Evolutionary conservation across 2,888 invertebrate genomes (phyloP), one percentile per base, ranked within the genome.

Genomic region (Strigamia maritima): DNA sequence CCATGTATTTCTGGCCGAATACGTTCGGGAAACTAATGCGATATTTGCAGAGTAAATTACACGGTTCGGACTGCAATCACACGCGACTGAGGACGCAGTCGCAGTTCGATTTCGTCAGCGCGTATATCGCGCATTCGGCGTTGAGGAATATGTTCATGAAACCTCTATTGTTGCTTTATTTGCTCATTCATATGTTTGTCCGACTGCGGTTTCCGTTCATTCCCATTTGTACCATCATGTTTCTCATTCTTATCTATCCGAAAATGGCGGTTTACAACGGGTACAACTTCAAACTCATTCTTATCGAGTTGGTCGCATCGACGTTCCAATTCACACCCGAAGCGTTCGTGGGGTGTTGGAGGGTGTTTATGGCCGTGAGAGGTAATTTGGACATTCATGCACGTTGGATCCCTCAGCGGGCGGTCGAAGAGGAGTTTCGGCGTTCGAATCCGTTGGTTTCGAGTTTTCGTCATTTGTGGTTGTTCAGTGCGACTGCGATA

Each of bases 71-170:
- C 54, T 75, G 78, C 22, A 76, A 38, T 2, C 24, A 70, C 0
- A 81, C 80, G 1, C 28, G 28, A 54, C 54, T 80, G 49, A 44
- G 81, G 24, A 81, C 81, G 16, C 75, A 24, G 26, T 81, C 81
- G 12, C 77, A 81, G 10, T 81, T 81, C 54, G 81, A 81, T 54
- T 80, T 81, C 35, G 81, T 81, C 2, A 81, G 81, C 44, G 60
- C 81, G 7, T 81, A 81, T 31, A 78, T 81, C 16, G 81, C 81
- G n/a, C 81, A 81, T 54, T 81, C 81, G 10, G 81, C 81, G 4
- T 75, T 81, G 10, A 10, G 81, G 31, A 81, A 81, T 35, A 80
- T 81, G 81, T 80, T 81, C 38, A 81, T 81, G 81, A 81, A 81
- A 80, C 81, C 81, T 4, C 24, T 81, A 28, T 44, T 81, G 35